Base-by-base conservation (phyloP, 2,888 invertebrate species). In the Ischnus inquisitorius region DNA sequence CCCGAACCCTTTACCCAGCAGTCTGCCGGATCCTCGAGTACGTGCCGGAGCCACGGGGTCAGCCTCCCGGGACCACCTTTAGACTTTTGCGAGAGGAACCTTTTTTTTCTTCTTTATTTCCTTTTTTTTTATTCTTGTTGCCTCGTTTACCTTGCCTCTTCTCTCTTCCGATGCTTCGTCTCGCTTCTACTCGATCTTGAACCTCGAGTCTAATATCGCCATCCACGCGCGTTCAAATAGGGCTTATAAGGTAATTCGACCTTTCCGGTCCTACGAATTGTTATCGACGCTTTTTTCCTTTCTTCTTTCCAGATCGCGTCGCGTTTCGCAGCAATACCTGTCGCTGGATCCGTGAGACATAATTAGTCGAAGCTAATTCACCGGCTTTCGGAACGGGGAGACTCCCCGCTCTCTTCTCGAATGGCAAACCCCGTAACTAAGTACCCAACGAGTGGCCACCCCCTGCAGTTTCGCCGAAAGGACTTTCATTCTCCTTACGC, bases 11-110 rank as follows among this genome's bases (percentile, higher is more conserved):
- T 22, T 14, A 89, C 91, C 91, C 91, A 91, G 92, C 91, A 92
- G 92, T 92, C 92, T 92, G 91, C 88, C 85, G 92, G 90, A 90
- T 90, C 88, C 87, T 89, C 57, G 25, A 57, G 57, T 92, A 93
- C 93, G 93, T 93, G 93, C 91, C 92, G 88, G 93, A 28, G 92
- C 91, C 93, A 93, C 86, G 88, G 91, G 93, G 93, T 93, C 93
- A 93, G 75, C 60, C 68, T 68, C 87, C 87, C 88, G 85, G 85
- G 89, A 87, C 89, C 90, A 89, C 91, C 90, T 89, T 88, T 88
- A 88, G 48, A 68, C 80, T 25, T 74, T 78, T 71, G 79, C 82
- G 86, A 3, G 39, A 64, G 28, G 10, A 43, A 74, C 12, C 39
- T 67, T 57, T 72, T 82, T 78, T 69, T 76, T 69, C 48, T 76